Base-by-base conservation (phyloP, 2,888 invertebrate genomes). In the Heliconius cydno region DNA sequence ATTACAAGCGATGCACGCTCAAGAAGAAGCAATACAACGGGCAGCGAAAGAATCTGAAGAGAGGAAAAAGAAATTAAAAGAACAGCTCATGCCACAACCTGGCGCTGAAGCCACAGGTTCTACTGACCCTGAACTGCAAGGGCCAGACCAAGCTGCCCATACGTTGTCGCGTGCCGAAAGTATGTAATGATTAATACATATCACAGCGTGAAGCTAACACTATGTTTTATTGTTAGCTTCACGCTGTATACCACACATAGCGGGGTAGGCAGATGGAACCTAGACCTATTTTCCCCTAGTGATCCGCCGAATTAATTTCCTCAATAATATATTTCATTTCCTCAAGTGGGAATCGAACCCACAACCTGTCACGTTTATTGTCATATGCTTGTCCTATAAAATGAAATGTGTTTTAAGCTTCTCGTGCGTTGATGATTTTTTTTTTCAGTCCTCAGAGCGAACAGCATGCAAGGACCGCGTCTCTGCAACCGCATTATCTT, bases 401-500 rank as follows among this genome's bases (percentile, higher is more conserved):
- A n/a, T 1, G 25, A 25, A n/a, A 25, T 25, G 7, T 19, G 6
- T 1, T 19, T 52, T 19, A 52, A 52, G 6, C 52, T 63, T 25
- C 25, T 63, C 5, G 13, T 63, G n/a, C 5, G 2, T 19, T 66
- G n/a, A 66, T 46, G 34, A 52, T 57, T 7, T 10, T 52, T 46
- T 63, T 63, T 57, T 73, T 60, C 85, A 95, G 94, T 96, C 95
- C 86, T 97, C 95, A 87, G 96, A 96, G 95, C 97, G 95, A 85
- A 97, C 96, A 90, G 95, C 93, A 92, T 94, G 92, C 93, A 90
- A 77, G 95, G 95, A 0, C 95, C 95, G 0, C 89, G 94, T 0
- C 87, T 95, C 38, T 97, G 97, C 82, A 98, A 98, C 90, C 96
- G 96, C 80, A 95, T 98, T 82, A 97, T 98, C 85, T 91, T 98